Percentiles rank a stretch among this genome's conserved stretches.
phyloP scores from a whole-genome alignment of 1,140 invertebrate species.

The Bombus vancouverensis region DNA sequence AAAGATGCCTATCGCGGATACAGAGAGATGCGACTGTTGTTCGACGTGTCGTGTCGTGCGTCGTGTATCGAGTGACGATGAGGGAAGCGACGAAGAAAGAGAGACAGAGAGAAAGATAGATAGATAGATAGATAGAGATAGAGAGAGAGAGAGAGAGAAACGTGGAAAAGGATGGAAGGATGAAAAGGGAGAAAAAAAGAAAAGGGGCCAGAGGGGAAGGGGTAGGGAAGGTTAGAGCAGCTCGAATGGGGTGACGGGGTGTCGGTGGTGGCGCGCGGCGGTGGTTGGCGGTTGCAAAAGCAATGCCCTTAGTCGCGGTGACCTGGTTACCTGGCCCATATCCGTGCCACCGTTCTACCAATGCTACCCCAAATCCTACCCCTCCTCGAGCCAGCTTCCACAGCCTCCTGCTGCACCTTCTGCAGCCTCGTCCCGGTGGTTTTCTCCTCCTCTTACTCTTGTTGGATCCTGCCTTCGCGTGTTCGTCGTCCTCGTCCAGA shows the following conservation, averaged over 20 bases:
- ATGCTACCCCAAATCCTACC: conserved; percentile 54
- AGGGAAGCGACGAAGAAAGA: neutral
- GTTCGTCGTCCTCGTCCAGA: neutral
- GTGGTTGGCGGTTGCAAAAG: conserved; percentile 68
- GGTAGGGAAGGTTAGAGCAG: conserved; percentile 29
- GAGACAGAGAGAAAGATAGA: too few relatives aligned
- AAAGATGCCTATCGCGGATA: conserved; percentile 64
- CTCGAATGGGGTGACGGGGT: conserved; percentile 25
- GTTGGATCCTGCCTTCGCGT: neutral
- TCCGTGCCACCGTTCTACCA: conserved; percentile 38
- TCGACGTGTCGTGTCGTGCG: conserved; percentile 32
- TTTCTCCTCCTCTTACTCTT: neutral
- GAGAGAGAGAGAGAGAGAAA: too few relatives aligned
- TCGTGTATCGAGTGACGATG: conserved; percentile 54
- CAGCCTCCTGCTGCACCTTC: neutral
- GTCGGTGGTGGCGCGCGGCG: conserved; percentile 6
- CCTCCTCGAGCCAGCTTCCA: conserved; percentile 26
- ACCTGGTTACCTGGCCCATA: conserved; percentile 74
- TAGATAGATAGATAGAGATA: too few relatives aligned
- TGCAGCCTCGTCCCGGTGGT: neutral
- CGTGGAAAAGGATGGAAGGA: too few relatives aligned
- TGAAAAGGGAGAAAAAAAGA: neutral
- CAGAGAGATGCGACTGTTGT: conserved; percentile 55
- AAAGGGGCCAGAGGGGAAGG: too few relatives aligned
- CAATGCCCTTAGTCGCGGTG: conserved; percentile 73